Percentiles rank a stretch among this genome's conserved stretches.
Evolutionary conservation across 2,888 invertebrate species (phyloP).

Genomic region (Poecilus cupreus): DNA sequence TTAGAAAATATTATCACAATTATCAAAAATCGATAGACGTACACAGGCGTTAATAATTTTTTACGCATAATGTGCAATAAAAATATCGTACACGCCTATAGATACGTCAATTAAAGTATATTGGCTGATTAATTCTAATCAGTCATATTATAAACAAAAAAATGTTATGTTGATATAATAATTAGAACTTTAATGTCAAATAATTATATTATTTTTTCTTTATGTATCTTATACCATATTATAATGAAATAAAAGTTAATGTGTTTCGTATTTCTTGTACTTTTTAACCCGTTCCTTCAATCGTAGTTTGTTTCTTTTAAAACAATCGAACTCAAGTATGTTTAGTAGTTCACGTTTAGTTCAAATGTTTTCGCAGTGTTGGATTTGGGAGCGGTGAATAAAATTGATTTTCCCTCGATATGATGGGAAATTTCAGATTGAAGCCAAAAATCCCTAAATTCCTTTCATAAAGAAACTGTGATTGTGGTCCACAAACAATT

Average conservation of each 20-base stretch:
- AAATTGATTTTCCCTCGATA: conserved; percentile 49
- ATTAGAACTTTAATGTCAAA: conserved; percentile 18
- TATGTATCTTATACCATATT: conserved; percentile 30
- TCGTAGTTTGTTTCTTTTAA: not conserved
- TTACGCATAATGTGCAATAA: not conserved
- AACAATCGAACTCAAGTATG: not conserved
- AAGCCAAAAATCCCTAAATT: conserved; percentile 30
- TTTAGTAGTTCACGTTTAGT: not conserved
- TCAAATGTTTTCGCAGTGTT: not conserved
- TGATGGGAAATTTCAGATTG: conserved; percentile 2
- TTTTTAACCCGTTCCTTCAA: not conserved
- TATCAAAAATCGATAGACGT: not conserved
- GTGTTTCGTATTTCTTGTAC: conserved; percentile 43
- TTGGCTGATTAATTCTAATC: no score
- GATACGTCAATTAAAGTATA: not conserved
- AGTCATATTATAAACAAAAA: not conserved
- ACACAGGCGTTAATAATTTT: not conserved
- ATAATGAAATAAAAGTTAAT: conserved; percentile 29
- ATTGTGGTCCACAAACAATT: conserved; percentile 25
- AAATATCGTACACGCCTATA: not conserved
- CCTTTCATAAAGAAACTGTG: conserved; percentile 17
- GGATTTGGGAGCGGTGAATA: conserved; percentile 9
- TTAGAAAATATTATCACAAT: not conserved
- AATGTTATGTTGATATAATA: conserved; percentile 32
- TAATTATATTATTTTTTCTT: conserved; percentile 24